Conservation (phyloP, 53 echinoderm and acorn worm species). For the Astropecten irregularis region DNA sequence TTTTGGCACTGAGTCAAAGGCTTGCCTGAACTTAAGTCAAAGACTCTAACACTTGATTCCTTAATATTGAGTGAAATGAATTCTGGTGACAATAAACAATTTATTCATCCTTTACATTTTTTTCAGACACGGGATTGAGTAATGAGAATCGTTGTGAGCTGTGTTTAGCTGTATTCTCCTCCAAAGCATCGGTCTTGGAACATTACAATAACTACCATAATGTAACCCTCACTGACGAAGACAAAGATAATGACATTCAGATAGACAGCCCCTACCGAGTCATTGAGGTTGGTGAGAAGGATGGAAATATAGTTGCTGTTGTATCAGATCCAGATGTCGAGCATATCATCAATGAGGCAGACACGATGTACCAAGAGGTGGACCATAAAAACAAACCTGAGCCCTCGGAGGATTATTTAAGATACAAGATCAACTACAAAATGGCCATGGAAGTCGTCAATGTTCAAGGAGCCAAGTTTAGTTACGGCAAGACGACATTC, state of each 20-base stretch:
- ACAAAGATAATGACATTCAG: neutral
- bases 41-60: no score
- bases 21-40: no score
- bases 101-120: no score
- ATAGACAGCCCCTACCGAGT: neutral
- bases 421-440: constrained; percentile 25
- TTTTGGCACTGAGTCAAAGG: no score
- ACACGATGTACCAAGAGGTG: neutral
- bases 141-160: constrained; percentile 34
- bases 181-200: constrained; percentile 1
- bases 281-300: constrained; percentile 26
- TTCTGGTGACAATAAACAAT: no score
- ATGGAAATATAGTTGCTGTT: constrained; percentile 22
- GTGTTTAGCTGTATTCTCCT: constrained; percentile 29
- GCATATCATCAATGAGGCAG: neutral
- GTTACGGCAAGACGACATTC: constrained; percentile 34
- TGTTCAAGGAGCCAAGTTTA: constrained; percentile 38
- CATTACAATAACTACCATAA: constrained; percentile 63
- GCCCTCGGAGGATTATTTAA: constrained; percentile 9
- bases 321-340: constrained; percentile 2
- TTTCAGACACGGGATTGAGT: constrained; percentile 26
- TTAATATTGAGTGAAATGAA: no score
- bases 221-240: neutral
- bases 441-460: constrained; percentile 22
- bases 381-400: neutral